Evolutionary conservation across 2,113 vertebrate species (phyloP), one percentile per base, ranked within the genome.

Genomic region (Platycercus adscitus): DNA sequence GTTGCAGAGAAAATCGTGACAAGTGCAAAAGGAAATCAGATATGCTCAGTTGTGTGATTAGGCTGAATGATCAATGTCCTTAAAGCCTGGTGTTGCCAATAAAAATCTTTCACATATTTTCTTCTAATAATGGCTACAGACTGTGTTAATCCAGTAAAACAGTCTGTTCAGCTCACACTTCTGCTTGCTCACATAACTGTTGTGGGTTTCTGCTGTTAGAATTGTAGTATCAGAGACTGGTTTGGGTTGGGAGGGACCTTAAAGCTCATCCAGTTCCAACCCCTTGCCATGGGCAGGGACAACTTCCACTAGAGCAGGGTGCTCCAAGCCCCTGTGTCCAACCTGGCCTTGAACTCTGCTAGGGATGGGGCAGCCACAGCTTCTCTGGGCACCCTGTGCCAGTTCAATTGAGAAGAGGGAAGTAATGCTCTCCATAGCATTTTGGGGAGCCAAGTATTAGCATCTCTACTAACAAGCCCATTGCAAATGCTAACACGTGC

Each of bases 401-500:
- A 58, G 33, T 58, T 56, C 6, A 52, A 11, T 21, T 58, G 35
- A 39, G 37, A 68, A 41, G n/a, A 33, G 24, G 50, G 25, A 63
- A 81, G 35, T 37, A 13, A 29, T 64, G 46, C 5, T 75, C 2
- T 63, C 49, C 50, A 25, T 21, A 39, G 18, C n/a, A 28, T 75
- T 55, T 25, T 39, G 56, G 17, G 53, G 17, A 28, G 49, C 29
- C 25, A 25, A 14, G 26, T 65, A 8, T 13, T 17, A 31, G 11
- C 13, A 4, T 14, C 29, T 11, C n/a, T 46, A 29, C 37, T 55
- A 33, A 29, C 7, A 53, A 24, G 15, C 52, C 33, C 2, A 0
- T 14, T 56, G 44, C 28, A 79, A 58, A 11, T 33, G 21, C 39
- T 75, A 23, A 15, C 5, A 0, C 0, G 0, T 58, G 33, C 24